phyloP scores from a whole-genome alignment of 92 coral and sea anemone genomes.

The Epizoanthus scotinus region DNA sequence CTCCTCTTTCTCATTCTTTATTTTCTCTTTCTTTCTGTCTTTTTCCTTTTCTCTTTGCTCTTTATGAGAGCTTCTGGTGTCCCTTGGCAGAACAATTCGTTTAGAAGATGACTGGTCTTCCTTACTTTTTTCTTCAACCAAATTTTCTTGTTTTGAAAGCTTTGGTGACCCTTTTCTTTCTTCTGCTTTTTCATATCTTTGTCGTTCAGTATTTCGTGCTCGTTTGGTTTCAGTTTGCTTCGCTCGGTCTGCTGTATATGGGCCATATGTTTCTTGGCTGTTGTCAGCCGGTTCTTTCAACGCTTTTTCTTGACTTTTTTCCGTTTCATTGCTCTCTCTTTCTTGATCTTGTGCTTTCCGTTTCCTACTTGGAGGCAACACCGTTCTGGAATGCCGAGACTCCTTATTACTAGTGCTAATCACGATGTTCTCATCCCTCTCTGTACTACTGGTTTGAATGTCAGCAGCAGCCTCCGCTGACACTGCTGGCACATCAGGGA shows the following conservation, averaged over 20 bases:
- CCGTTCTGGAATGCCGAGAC: conserved; percentile 26
- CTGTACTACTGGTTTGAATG: background rate
- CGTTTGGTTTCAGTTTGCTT: conserved; percentile 1
- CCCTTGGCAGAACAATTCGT: conserved; percentile 24
- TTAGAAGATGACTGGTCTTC: background rate
- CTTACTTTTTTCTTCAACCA: background rate
- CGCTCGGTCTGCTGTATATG: conserved; percentile 13
- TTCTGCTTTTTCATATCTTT: background rate
- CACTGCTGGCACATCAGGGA: background rate
- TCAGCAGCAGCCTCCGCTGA: background rate
- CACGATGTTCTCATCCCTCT: background rate
- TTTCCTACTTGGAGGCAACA: conserved; percentile 43
- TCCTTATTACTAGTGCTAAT: background rate
- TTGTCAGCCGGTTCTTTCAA: background rate
- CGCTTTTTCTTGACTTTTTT: background rate
- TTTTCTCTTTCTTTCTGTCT: conserved; percentile 10
- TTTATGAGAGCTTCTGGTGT: conserved; percentile 1
- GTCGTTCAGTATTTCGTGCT: background rate
- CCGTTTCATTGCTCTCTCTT: background rate
- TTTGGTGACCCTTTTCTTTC: background rate
- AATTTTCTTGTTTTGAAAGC: background rate
- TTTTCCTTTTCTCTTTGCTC: conserved; percentile 1
- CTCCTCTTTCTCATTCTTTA: background rate
- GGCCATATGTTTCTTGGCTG: conserved; percentile 5
- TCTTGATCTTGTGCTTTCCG: conserved; percentile 20